These are phyloP conservation scores for Aphis craccivora DNA, from an alignment of 1,140 invertebrate genomes.

Conservation along the genomic window DNA sequence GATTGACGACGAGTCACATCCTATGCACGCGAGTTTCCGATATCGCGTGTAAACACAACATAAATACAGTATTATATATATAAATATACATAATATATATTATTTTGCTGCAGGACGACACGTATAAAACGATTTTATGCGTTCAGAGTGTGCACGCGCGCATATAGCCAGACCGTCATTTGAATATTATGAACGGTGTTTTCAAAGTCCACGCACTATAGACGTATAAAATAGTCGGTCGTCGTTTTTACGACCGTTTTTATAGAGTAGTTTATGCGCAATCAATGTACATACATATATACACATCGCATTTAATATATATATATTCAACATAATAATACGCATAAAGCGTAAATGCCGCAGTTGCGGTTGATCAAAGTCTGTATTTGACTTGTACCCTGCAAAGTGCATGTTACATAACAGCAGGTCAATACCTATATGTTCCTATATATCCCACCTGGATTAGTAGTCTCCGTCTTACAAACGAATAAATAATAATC, in stretches of 20 bases:
- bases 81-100: neutral
- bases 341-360: neutral
- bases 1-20: neutral
- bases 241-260: conserved; percentile 35
- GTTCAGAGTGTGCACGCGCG: neutral
- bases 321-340: neutral
- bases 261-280: conserved; percentile 7
- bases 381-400: neutral
- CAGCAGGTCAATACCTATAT: too few species aligned
- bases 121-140: neutral
- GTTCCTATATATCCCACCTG: too few species aligned
- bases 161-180: conserved; percentile 3
- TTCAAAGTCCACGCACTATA: neutral
- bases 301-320: neutral
- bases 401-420: neutral
- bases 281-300: neutral
- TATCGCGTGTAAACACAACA: neutral
- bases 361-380: conserved; percentile 6
- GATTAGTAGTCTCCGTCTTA: too few species aligned
- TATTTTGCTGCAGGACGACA: neutral
- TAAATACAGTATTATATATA: neutral
- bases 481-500: too few species aligned
- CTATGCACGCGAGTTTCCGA: neutral
- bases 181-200: conserved; percentile 38
- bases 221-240: neutral